A percentile compares a stretch with the other conserved stretches of the same genome.
Evolutionary conservation across 2,797 vertebrate genomes (phyloP).

Genomic region (Gallinago nigripennis): DNA sequence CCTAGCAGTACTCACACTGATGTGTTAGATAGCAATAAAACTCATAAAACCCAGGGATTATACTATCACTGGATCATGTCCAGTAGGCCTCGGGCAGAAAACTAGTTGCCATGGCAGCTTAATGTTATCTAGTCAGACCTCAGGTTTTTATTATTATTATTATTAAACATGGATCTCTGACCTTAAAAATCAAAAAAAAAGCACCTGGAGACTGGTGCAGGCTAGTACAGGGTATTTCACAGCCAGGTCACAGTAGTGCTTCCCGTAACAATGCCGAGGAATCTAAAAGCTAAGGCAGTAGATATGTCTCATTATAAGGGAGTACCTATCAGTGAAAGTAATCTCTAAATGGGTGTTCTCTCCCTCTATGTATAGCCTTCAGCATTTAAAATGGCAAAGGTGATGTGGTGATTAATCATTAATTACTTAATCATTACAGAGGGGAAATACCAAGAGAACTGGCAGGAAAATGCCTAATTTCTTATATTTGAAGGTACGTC

Average conservation of each 20-base stretch:
- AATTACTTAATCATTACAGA: not conserved
- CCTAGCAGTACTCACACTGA: not conserved
- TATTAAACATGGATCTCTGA: not conserved
- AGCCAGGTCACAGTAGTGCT: not conserved
- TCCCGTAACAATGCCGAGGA: not conserved
- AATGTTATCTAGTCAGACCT: slow-evolving; percentile 5
- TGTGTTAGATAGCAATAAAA: slow-evolving; percentile 36
- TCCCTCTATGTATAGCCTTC: not conserved
- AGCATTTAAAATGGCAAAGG: not conserved
- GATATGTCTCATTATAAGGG: not conserved
- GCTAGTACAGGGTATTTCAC: not conserved
- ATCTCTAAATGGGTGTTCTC: not conserved
- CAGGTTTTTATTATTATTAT: not conserved
- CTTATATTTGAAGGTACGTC: not conserved
- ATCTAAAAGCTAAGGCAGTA: not conserved
- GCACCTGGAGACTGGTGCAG: not conserved
- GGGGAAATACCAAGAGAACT: not conserved
- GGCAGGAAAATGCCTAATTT: not conserved
- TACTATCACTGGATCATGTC: slow-evolving; percentile 30
- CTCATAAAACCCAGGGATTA: slow-evolving; percentile 36
- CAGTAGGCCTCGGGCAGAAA: slow-evolving; percentile 40
- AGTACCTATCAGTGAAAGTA: not conserved
- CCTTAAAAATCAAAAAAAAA: not conserved
- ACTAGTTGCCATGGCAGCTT: slow-evolving; percentile 33
- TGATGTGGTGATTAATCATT: not conserved